phyloP scores from a whole-genome alignment of 1,140 invertebrate species.

The Orius laevigatus region DNA sequence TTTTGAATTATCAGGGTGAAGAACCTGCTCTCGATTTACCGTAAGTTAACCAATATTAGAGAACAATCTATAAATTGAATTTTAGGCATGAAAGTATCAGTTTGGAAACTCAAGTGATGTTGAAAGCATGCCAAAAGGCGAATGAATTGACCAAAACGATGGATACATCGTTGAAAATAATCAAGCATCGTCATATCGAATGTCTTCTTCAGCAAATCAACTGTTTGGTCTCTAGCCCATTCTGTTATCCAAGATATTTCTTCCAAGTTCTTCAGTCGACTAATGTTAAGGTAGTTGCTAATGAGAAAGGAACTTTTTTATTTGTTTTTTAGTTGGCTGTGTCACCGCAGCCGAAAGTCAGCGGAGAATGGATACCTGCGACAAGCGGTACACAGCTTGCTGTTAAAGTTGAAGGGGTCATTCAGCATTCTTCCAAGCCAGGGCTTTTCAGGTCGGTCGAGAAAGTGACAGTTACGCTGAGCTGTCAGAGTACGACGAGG shows the following conservation, averaged over 20 bases:
- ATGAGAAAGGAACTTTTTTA: not conserved
- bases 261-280: conserved; percentile 78
- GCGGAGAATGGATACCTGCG: conserved; percentile 58
- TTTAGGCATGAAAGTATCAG: conserved; percentile 25
- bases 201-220: conserved; percentile 47
- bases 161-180: conserved; percentile 17
- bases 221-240: conserved; percentile 43
- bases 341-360: conserved; percentile 60
- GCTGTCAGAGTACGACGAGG: conserved; percentile 39
- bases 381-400: conserved; percentile 60
- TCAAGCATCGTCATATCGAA: conserved; percentile 37
- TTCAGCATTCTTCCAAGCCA: conserved; percentile 47
- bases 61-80: not conserved
- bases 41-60: conserved; percentile 14
- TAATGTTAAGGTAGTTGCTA: conserved; percentile 28
- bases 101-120: conserved; percentile 34
- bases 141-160: conserved; percentile 29
- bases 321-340: conserved; percentile 46
- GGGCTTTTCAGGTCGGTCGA: conserved; percentile 51
- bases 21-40: conserved; percentile 32
- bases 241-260: conserved; percentile 68
- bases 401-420: conserved; percentile 73
- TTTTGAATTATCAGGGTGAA: conserved; percentile 31
- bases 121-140: conserved; percentile 33
- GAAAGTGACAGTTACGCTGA: conserved; percentile 51